These are phyloP conservation scores for Cantharis flavilabris DNA, from an alignment of 2,888 invertebrate species.

Conservation along the genomic window DNA sequence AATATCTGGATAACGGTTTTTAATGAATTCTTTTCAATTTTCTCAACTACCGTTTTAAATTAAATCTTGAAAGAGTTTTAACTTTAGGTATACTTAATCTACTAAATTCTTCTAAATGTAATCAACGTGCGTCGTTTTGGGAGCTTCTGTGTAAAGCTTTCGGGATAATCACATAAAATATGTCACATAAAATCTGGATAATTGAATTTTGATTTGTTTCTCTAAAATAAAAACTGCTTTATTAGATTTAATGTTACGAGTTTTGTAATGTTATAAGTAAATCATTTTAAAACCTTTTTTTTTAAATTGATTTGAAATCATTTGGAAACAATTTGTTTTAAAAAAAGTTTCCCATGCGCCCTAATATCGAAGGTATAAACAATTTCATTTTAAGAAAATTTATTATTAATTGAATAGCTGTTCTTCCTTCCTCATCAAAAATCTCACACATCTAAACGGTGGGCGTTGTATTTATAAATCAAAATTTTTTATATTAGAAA, in stretches of 20 bases:
- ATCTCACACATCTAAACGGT: no score
- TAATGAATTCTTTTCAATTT: background rate
- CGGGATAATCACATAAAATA: background rate
- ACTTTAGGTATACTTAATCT: background rate
- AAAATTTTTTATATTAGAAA: no score
- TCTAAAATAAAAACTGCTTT: background rate
- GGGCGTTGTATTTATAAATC: no score
- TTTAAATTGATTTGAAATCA: no score
- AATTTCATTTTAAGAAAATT: no score
- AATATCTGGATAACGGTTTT: background rate
- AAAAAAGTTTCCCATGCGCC: no score
- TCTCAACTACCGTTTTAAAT: conserved; percentile 1
- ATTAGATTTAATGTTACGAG: background rate
- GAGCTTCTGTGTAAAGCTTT: background rate
- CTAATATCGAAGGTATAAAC: no score
- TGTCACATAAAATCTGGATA: background rate
- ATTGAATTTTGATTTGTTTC: background rate
- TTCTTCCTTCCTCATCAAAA: no score
- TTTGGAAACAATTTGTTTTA: no score
- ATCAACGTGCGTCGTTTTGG: background rate
- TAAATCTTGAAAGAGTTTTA: background rate
- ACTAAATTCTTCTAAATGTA: background rate
- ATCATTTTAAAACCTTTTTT: no score
- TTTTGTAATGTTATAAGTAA: background rate
- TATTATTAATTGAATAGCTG: no score